These are phyloP conservation scores for Phataginus tricuspis DNA, from an alignment of 2,797 vertebrate species.

Conservation along the genomic window DNA sequence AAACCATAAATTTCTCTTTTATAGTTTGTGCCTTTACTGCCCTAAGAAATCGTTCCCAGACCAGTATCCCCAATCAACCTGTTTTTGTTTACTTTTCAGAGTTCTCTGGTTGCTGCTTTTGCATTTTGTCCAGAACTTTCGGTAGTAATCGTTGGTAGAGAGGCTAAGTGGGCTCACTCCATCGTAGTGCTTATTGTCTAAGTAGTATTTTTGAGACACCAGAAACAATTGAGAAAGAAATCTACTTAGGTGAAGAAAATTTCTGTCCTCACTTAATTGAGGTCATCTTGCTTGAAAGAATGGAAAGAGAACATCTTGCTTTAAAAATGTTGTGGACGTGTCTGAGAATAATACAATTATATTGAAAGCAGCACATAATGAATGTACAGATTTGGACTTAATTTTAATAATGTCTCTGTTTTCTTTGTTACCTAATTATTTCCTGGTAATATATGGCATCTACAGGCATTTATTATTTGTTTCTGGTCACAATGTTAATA, in stretches of 20 bases:
- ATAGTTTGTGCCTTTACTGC: background rate
- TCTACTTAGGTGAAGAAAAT: background rate
- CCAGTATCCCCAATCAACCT: background rate
- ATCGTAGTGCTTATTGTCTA: background rate
- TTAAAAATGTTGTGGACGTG: background rate
- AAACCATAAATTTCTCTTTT: background rate
- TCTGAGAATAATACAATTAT: background rate
- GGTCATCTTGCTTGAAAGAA: background rate
- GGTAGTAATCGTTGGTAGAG: background rate
- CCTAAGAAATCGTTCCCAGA: background rate
- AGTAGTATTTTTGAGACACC: background rate
- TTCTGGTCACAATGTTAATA: background rate
- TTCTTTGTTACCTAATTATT: background rate
- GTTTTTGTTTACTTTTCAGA: conserved; percentile 1
- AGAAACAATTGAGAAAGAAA: background rate
- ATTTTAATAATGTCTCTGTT: background rate
- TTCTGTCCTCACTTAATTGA: background rate
- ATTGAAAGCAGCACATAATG: background rate
- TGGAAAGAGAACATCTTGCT: background rate
- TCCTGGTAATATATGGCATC: background rate
- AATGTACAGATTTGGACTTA: background rate
- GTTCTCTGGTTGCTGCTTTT: background rate
- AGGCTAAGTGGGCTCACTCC: background rate
- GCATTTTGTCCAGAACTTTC: background rate
- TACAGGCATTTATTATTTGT: background rate